phyloP scores from a whole-genome alignment of 2,888 invertebrate species.

The Ornithoptera alexandrae region DNA sequence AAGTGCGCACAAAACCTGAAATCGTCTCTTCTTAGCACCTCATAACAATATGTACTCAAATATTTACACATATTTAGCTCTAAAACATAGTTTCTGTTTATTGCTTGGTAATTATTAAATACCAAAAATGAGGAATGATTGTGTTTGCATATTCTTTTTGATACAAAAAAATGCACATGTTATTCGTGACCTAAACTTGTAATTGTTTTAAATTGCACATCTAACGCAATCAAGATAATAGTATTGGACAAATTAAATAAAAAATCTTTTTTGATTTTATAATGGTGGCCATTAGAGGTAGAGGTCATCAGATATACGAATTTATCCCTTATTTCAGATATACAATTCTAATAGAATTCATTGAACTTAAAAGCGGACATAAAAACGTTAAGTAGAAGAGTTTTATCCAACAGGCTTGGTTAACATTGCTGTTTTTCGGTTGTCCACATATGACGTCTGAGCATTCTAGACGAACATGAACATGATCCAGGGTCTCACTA shows the following conservation, averaged over 20 bases:
- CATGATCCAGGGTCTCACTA: no score
- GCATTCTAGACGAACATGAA: no score
- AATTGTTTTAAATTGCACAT: neutral
- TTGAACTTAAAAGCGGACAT: no score
- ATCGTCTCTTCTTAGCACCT: neutral
- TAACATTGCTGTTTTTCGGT: no score
- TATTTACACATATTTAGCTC: neutral
- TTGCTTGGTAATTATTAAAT: neutral
- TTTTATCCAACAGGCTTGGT: no score
- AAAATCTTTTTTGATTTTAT: no score
- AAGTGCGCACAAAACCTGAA: neutral
- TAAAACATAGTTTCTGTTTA: neutral
- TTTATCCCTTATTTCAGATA: no score
- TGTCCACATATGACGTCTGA: no score
- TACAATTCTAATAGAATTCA: no score
- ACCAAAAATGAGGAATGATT: neutral
- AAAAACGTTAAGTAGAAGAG: no score
- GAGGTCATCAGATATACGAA: no score
- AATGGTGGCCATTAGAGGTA: no score
- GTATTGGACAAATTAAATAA: neutral
- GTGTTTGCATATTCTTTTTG: neutral
- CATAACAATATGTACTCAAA: neutral
- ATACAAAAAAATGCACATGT: neutral
- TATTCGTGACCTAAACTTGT: neutral
- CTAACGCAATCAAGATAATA: neutral